Percentiles rank a stretch among this genome's conserved stretches.
Evolutionary conservation across 2,797 vertebrate genomes (phyloP).

Genomic region (Chaetodon trifasciatus): DNA sequence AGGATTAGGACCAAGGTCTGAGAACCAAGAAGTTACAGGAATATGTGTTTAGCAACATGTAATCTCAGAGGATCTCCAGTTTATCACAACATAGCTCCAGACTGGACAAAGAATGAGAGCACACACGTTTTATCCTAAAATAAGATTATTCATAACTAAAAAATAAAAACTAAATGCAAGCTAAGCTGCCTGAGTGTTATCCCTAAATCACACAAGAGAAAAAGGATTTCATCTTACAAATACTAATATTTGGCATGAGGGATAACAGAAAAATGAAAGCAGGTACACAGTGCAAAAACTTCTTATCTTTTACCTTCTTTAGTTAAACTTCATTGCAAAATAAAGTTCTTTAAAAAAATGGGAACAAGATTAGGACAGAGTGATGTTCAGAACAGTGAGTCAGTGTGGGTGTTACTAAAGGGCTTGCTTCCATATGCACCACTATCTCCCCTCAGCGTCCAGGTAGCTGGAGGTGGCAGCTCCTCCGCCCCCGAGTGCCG

Average conservation of each 20-base stretch:
- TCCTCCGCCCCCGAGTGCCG: slow-evolving; percentile 52
- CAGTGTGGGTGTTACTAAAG: slow-evolving; percentile 60
- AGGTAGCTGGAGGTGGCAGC: slow-evolving; percentile 74
- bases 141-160: too few species aligned
- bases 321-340: background rate
- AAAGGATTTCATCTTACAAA: background rate
- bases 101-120: too few species aligned
- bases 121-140: too few species aligned
- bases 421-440: slow-evolving; percentile 48
- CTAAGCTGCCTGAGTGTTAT: background rate
- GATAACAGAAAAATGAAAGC: background rate
- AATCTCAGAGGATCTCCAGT: too few species aligned
- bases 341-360: background rate
- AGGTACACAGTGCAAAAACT: background rate
- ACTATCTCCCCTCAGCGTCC: slow-evolving; percentile 65
- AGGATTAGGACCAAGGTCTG: too few species aligned
- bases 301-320: background rate
- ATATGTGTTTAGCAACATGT: too few species aligned
- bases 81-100: too few species aligned
- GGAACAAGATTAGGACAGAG: background rate
- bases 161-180: too few species aligned
- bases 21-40: too few species aligned
- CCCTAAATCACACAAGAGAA: background rate
- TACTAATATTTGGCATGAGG: too few species aligned
- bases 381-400: slow-evolving; percentile 42